A percentile compares a stretch with the other conserved stretches of the same genome.
phyloP scores from a whole-genome alignment of 2,797 vertebrate genomes.

The Harpagifer antarcticus region DNA sequence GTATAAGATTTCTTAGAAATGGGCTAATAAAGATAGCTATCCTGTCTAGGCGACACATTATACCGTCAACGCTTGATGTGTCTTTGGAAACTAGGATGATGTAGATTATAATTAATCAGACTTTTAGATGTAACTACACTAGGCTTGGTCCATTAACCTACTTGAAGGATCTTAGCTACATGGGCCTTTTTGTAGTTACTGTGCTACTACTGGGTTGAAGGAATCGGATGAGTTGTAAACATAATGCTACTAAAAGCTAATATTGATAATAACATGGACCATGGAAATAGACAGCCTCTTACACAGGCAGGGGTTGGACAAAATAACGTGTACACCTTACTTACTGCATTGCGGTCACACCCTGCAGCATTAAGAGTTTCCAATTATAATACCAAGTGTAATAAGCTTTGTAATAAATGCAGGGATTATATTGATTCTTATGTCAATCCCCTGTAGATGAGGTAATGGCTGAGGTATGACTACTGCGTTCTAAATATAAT shows the following conservation, averaged over 20 bases:
- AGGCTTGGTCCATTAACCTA: slow-evolving; percentile 74
- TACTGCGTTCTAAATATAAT: slow-evolving; percentile 3
- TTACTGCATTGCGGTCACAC: not conserved
- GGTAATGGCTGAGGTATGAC: slow-evolving; percentile 50
- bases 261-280: slow-evolving; percentile 17
- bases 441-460: slow-evolving; percentile 11
- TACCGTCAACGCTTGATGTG: slow-evolving; percentile 30
- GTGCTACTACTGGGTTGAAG: slow-evolving; percentile 40
- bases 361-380: not conserved
- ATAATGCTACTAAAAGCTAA: not conserved
- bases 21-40: slow-evolving; percentile 32
- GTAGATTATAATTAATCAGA: slow-evolving; percentile 66
- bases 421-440: slow-evolving; percentile 11
- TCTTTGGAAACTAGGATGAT: slow-evolving; percentile 64
- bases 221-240: slow-evolving; percentile 33
- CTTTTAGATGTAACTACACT: slow-evolving; percentile 69
- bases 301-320: not conserved
- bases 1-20: slow-evolving; percentile 42
- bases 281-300: not conserved
- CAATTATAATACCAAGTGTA: not conserved
- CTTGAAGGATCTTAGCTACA: slow-evolving; percentile 57
- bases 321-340: slow-evolving; percentile 21
- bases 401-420: not conserved
- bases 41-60: slow-evolving; percentile 37
- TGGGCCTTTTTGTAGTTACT: slow-evolving; percentile 52